Evolutionary conservation across 1,140 invertebrate genomes (phyloP).

Genomic region (Scaptomyza hsui): DNA sequence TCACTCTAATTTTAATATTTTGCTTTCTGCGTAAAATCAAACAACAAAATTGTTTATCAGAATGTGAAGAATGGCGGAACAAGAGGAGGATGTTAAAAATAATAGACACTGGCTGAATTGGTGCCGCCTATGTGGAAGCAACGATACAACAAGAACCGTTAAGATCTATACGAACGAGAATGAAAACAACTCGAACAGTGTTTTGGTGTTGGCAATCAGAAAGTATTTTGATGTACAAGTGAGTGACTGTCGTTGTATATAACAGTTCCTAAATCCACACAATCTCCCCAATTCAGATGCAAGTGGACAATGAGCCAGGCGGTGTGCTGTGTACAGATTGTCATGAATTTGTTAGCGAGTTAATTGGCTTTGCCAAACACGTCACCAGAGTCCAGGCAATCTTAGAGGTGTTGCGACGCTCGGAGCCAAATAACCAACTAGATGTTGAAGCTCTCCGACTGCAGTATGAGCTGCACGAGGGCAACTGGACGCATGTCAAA

Average conservation of each 20-base stretch:
- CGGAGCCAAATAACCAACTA: slow-evolving; percentile 27
- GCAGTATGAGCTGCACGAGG: slow-evolving; percentile 51
- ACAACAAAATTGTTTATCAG: slow-evolving; percentile 10
- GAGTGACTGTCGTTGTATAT: not conserved
- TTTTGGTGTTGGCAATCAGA: slow-evolving; percentile 45
- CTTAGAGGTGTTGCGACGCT: slow-evolving; percentile 49
- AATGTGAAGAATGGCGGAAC: slow-evolving; percentile 2
- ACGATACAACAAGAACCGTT: slow-evolving; percentile 43
- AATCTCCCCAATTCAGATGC: slow-evolving; percentile 51
- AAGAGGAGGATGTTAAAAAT: not conserved
- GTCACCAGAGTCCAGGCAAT: slow-evolving; percentile 14
- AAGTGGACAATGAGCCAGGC: slow-evolving; percentile 53
- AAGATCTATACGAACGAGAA: slow-evolving; percentile 52
- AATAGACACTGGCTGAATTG: slow-evolving; percentile 46
- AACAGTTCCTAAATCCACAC: slow-evolving; percentile 28
- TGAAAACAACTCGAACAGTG: slow-evolving; percentile 23
- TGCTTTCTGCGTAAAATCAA: slow-evolving; percentile 2
- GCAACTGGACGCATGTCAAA: slow-evolving; percentile 68
- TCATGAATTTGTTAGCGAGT: slow-evolving; percentile 31
- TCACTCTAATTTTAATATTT: slow-evolving; percentile 25
- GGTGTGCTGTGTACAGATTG: slow-evolving; percentile 52
- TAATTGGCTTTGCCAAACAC: slow-evolving; percentile 8
- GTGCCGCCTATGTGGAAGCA: slow-evolving; percentile 57
- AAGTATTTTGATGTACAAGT: slow-evolving; percentile 66
- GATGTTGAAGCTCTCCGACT: slow-evolving; percentile 49